Conservation (phyloP, 2,888 invertebrate genomes). For the Pseudoips prasinana region DNA sequence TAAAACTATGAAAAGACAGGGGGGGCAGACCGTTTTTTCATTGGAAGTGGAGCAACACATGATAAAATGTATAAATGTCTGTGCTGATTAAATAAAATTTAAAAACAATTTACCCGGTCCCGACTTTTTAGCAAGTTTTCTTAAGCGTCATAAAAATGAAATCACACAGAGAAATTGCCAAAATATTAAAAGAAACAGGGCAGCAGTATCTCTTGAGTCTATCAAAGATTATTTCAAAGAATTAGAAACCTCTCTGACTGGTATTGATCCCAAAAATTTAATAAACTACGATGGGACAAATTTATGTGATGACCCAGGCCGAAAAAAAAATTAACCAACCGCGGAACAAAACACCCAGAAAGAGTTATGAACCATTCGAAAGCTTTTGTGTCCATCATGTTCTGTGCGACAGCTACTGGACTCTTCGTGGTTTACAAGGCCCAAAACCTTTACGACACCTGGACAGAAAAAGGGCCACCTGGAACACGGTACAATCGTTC, state of each 20-base stretch:
- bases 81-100: slow-evolving; percentile 17
- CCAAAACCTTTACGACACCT: slow-evolving; percentile 43
- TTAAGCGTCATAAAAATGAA: slow-evolving; percentile 8
- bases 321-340: slow-evolving; percentile 15
- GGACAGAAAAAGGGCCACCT: slow-evolving; percentile 39
- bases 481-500: slow-evolving; percentile 46
- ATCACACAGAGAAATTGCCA: slow-evolving; percentile 11
- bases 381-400: slow-evolving; percentile 42
- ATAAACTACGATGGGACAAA: slow-evolving; percentile 19
- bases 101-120: slow-evolving; percentile 18
- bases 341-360: slow-evolving; percentile 19
- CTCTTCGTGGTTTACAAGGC: slow-evolving; percentile 55
- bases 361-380: slow-evolving; percentile 33
- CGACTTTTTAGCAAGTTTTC: slow-evolving; percentile 12
- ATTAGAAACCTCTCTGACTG: slow-evolving; percentile 4
- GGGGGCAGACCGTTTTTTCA: slow-evolving; percentile 18
- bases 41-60: slow-evolving; percentile 16
- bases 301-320: slow-evolving; percentile 12
- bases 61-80: slow-evolving; percentile 24
- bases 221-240: slow-evolving; percentile 8
- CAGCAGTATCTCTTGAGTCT: slow-evolving; percentile 8
- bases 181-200: slow-evolving; percentile 20
- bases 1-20: slow-evolving; percentile 17
- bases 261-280: slow-evolving; percentile 7
- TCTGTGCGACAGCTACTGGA: slow-evolving; percentile 45